Evolutionary conservation across 2,888 invertebrate genomes (phyloP), one percentile per base, ranked within the genome.

Genomic region (Spialia ferax): DNA sequence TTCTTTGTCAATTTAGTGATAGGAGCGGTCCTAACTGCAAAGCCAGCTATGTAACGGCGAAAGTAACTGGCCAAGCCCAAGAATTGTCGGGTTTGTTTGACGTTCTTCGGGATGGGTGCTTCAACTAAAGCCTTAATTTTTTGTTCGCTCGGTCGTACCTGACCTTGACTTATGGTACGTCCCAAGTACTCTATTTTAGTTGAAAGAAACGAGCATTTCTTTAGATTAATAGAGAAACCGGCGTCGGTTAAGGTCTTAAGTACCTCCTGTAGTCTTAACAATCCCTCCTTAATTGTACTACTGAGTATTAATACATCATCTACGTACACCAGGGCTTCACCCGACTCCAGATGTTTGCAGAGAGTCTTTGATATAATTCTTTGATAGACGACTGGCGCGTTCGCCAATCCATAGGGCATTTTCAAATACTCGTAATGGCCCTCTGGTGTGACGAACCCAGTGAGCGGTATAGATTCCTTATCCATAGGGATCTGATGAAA

Each of bases 301-400:
- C 38, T 38, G 5, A 38, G 3, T 2, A 38, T 7, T 2, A 38
- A 10, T 13, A 38, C 38, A 10, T 38, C 38, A 38, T 38, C 38
- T 7, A 38, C 38, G 38, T 38, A 38, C 4, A 38, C 38, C 8
- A 38, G 13, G 13, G 8, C 38, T 13, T 4, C 2, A 38, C 38
- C 38, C 10, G 38, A 3, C 8, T 38, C 38, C 8, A 38, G 2
- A 13, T 13, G 5, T 38, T 10, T 56, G 15, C 0, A 71, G 1
- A 15, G 82, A 75, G 18, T 68, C 69, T 48, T 70, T 78, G 1
- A 26, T 26, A 85, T 77, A 54, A 71, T 77, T 11, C 83, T 59
- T 61, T 80, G 79, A 63, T 84, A 86, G 5, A 81, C 80, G 0
- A 81, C 74, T 13, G 85, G 84, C 2, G 77, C 74, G 48, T 73